Evolutionary conservation across 2,113 vertebrate species (phyloP), one percentile per base, ranked within the genome.

Genomic region (Hemicordylus capensis): DNA sequence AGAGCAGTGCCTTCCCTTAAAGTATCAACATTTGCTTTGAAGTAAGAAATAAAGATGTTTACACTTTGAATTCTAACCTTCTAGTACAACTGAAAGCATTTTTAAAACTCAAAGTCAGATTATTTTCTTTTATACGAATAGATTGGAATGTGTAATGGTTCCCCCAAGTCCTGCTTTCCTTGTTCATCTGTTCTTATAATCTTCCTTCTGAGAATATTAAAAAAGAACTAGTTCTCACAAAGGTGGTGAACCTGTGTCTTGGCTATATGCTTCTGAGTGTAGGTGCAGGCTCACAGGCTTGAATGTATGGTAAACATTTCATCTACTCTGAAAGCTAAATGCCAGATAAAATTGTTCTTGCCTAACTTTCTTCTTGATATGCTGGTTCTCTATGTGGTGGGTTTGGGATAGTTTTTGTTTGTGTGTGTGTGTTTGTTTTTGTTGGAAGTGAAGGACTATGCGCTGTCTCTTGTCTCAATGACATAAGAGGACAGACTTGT

Each of bases 61-160:
- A 8, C 28, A 51, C 84, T 85, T 87, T 74, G 19, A 7, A 78
- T 84, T 51, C 80, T 46, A 88, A 70, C 74, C 6, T 66, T 42
- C 6, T 42, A 37, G 31, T 90, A 70, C 22, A 67, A 63, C 61
- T 76, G 39, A 87, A 90, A 82, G 0, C 0, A 58, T 89, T 61
- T 51, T 80, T 48, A 24, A 39, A 20, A 70, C 80, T 2, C 69
- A 87, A 39, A 54, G 80, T 61, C 85, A 39, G 8, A 4, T 91
- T 12, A 51, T 63, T 87, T 54, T 80, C 26, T 61, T 56, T 66
- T 84, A 11, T 31, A 9, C 64, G 76, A 54, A 34, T 66, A 54
- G 20, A 76, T 66, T 76, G 34, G n/a, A 22, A 59, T 66, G n/a
- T 26, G 46, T 54, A 54, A 76, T 39, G n/a, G 17, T 28, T 76